Conservation (phyloP, 2,888 invertebrate species). For the Sinohyriopsis cumingii region DNA sequence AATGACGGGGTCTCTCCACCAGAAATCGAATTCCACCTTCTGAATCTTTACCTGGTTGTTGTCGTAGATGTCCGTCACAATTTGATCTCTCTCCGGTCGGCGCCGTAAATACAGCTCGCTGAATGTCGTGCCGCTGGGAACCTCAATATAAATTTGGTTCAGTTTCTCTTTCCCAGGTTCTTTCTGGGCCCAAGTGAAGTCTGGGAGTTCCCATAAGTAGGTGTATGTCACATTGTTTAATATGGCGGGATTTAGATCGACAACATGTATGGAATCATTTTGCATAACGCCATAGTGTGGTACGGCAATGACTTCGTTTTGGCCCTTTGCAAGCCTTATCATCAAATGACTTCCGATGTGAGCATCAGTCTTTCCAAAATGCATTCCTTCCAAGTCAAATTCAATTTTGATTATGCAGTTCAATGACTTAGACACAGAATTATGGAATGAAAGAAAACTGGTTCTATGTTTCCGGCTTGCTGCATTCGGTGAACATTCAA, state of each 20-base stretch:
- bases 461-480: slow-evolving; percentile 3
- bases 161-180: slow-evolving; percentile 1
- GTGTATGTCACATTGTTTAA: slow-evolving; percentile 3
- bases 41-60: slow-evolving; percentile 18
- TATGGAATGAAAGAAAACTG: slow-evolving; percentile 9
- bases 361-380: slow-evolving; percentile 20
- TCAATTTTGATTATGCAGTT: slow-evolving; percentile 8
- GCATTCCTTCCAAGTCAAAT: slow-evolving; percentile 25
- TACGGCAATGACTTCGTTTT: not conserved
- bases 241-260: not conserved
- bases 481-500: slow-evolving; percentile 9
- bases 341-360: slow-evolving; percentile 20
- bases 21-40: slow-evolving; percentile 22
- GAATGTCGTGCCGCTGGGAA: slow-evolving; percentile 11
- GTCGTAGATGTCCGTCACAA: slow-evolving; percentile 14
- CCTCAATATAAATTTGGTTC: slow-evolving; percentile 17
- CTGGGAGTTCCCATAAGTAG: slow-evolving; percentile 12
- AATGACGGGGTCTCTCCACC: slow-evolving; percentile 27
- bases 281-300: slow-evolving; percentile 8
- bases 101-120: slow-evolving; percentile 15
- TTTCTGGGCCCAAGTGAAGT: slow-evolving; percentile 25
- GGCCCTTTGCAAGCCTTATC: slow-evolving; percentile 1
- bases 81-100: slow-evolving; percentile 7
- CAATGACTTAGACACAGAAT: not conserved
- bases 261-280: slow-evolving; percentile 4